These are phyloP conservation scores for Drosophila imparisetae DNA, from an alignment of 2,888 invertebrate species.

Conservation along the genomic window DNA sequence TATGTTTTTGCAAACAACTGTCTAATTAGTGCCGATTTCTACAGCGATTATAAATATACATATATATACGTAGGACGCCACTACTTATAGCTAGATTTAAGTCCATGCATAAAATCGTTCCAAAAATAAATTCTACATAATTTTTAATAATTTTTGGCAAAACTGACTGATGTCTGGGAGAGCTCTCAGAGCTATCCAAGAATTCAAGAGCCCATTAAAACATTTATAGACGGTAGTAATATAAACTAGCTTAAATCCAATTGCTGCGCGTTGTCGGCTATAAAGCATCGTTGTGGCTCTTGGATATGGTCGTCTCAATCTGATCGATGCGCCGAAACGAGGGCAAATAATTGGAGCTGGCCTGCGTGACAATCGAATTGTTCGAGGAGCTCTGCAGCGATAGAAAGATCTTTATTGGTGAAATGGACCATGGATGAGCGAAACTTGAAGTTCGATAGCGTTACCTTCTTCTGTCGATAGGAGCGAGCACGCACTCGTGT, in stretches of 20 bases:
- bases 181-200: conserved; percentile 1
- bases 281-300: conserved; percentile 82
- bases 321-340: conserved; percentile 84
- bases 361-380: conserved; percentile 83
- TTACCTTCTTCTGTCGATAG: conserved; percentile 84
- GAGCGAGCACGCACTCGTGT: conserved; percentile 85
- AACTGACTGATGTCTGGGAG: conserved; percentile 7
- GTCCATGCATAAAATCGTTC: conserved; percentile 53
- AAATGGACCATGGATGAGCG: not conserved
- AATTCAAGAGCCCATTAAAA: conserved; percentile 9
- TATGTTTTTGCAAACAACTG: conserved; percentile 22
- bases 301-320: conserved; percentile 81
- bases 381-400: conserved; percentile 83
- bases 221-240: not conserved
- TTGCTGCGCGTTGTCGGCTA: conserved; percentile 74
- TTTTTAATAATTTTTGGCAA: conserved; percentile 14
- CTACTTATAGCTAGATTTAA: conserved; percentile 12
- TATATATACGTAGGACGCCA: conserved; percentile 9
- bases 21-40: conserved; percentile 21
- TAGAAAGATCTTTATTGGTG: conserved; percentile 13
- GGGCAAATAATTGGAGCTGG: conserved; percentile 82
- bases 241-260: conserved; percentile 69
- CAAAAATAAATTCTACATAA: conserved; percentile 66
- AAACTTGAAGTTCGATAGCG: too few species aligned
- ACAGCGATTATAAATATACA: conserved; percentile 7